These are phyloP conservation scores for Platichthys stellatus DNA, from an alignment of 2,113 vertebrate species.

Conservation along the genomic window DNA sequence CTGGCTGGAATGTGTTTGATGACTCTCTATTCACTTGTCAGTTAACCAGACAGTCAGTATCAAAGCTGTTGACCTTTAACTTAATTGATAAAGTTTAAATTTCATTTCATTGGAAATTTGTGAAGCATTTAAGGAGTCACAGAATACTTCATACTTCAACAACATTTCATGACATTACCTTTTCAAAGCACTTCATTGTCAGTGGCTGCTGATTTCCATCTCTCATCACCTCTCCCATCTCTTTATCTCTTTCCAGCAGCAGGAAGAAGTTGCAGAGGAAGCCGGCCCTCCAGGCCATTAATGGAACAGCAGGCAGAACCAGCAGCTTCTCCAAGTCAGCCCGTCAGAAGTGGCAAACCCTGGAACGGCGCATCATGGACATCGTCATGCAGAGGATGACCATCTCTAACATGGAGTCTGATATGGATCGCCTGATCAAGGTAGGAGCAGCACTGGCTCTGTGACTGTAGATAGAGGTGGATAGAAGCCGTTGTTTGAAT, in stretches of 20 bases:
- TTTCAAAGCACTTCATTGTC: background rate
- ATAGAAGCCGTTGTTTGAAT: no score
- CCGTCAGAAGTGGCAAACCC: constrained; percentile 93
- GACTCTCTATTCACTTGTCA: background rate
- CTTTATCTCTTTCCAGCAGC: constrained; percentile 23
- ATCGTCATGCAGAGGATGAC: constrained; percentile 99
- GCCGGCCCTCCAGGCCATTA: constrained; percentile 57
- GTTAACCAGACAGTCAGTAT: background rate
- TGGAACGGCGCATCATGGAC: constrained; percentile 91
- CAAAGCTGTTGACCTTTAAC: background rate
- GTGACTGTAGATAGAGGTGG: background rate
- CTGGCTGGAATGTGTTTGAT: background rate
- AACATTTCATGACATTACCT: background rate
- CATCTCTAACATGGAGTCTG: constrained; percentile 91
- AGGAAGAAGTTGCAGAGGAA: constrained; percentile 94
- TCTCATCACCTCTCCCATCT: background rate
- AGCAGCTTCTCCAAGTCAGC: constrained; percentile 90
- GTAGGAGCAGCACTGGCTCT: constrained; percentile 59
- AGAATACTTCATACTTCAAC: background rate
- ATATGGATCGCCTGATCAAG: constrained; percentile 98
- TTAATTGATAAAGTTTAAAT: background rate
- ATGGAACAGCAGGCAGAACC: constrained; percentile 46
- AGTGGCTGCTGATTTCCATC: background rate
- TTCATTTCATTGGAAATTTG: no score
- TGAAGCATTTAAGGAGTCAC: background rate